These are phyloP conservation scores for Orchesella cincta DNA, from an alignment of 1,140 invertebrate genomes.

Conservation along the genomic window DNA sequence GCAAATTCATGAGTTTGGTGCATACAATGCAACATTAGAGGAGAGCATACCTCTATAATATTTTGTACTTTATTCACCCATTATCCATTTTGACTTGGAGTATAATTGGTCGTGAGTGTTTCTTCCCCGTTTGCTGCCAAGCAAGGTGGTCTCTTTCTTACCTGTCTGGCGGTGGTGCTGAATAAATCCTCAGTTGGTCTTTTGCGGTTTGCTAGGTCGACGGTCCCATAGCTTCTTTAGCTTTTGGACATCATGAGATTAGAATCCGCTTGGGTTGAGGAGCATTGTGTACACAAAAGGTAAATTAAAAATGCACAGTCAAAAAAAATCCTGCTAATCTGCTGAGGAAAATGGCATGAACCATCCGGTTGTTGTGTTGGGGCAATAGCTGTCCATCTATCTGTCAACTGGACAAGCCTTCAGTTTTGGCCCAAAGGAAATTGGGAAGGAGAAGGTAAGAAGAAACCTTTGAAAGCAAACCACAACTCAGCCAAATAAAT, in stretches of 20 bases:
- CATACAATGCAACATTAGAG: neutral
- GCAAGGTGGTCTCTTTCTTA: constrained; percentile 17
- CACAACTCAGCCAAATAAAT: too few relatives aligned
- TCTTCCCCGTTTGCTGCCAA: constrained; percentile 1
- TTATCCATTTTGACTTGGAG: constrained; percentile 18
- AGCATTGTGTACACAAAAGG: too few relatives aligned
- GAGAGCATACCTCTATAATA: neutral
- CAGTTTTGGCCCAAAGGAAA: neutral
- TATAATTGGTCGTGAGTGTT: constrained; percentile 11
- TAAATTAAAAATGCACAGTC: too few relatives aligned
- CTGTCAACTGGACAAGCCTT: neutral
- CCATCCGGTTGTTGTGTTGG: too few relatives aligned
- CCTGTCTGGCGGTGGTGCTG: neutral
- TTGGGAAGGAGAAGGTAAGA: too few relatives aligned
- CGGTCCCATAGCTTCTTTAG: neutral
- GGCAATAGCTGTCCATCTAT: neutral
- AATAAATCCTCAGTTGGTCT: neutral
- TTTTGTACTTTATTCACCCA: neutral
- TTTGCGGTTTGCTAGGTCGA: neutral
- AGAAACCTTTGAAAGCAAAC: too few relatives aligned
- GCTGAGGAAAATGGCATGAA: too few relatives aligned
- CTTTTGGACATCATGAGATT: neutral
- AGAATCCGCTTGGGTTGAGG: neutral
- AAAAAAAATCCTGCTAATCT: too few relatives aligned
- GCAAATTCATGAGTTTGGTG: neutral